Base-by-base conservation (phyloP, 1,140 invertebrate genomes). In the Megathymus violae region DNA sequence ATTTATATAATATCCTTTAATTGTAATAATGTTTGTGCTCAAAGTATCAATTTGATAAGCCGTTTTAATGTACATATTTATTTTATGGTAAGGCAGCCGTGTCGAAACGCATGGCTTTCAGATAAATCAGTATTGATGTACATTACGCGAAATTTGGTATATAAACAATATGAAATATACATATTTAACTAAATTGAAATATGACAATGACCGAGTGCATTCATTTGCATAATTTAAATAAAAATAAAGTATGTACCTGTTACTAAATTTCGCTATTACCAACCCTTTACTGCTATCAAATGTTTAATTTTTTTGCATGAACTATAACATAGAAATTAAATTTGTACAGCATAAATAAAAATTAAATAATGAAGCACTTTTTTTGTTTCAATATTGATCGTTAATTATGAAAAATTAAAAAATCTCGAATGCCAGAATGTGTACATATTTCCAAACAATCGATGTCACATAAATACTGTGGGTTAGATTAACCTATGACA, bases 281-380 rank as follows among this genome's bases (percentile, higher is more conserved):
- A 51, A 36, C 10, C 31, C 14, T 17, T 36, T 36, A 52, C 50
- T 52, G 50, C 50, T 40, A 52, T 52, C 50, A 25, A 54, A 54
- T 54, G 36, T 54, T 54, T 41, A n/a, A 6, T 40, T 41, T 41
- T 25, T 54, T 54, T 54, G 17, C 36, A 54, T 54, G 10, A 36
- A 40, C 34, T 52, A 11, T 52, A 40, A 52, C 50, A 22, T 52
- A 52, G 40, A 17, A 48, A 50, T 50, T 50, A 19, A 54, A 54
- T 41, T 54, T 54, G 36, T 54, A 54, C 50, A 54, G 36, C 36
- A 41, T 54, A 54, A 38, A 41, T 41, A 54, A 54, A 54, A 54
- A 51, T 16, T 11, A 41, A 50, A 50, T 50, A 50, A 9, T 17
- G n/a, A n/a, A n/a, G n/a, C n/a, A n/a, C 7, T 11, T 41, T 41